Base-by-base conservation (phyloP, 2,797 vertebrate species). In the Epinephelus coioides region DNA sequence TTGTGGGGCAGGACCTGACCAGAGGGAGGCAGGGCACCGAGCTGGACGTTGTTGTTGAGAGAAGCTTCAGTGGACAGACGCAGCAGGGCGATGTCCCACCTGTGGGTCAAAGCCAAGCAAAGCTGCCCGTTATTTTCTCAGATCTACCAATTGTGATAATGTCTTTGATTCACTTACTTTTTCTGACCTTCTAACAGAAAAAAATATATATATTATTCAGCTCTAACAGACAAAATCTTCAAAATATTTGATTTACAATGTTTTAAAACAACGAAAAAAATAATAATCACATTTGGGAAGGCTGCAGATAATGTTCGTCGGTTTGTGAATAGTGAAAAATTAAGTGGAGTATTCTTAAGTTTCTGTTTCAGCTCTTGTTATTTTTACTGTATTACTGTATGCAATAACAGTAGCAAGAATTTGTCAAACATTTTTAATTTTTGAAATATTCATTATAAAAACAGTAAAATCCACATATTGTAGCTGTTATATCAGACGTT, bases 81-180 rank as follows among this genome's bases (percentile, higher is more conserved):
- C 78, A 99, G 87, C 40, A 98, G 89, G 60, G 97, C 97, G 1
- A 98, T 97, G 91, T 98, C 97, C 40, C 94, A 97, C 49, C 97
- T 99, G 89, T 71, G 27, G n/a, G 74, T 40, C 21, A 69, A 5
- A 69, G 4, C 40, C 9, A 43, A 43, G 8, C 40, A 43, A 23
- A 43, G 3, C 14, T 59, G 23, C 10, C 8, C 5, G 12, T 51
- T 60, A 67, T 17, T 56, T 19, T 50, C 17, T 50, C 0, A 1
- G 38, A 25, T 34, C 30, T 4, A 3, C 7, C 6, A 27, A 38
- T 13, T 38, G 3, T 8, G 34, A 34, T 34, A 34, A 34, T 34
- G 34, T 25, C 6, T 56, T 44, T 19, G 21, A 54, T 57, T 25
- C 10, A 44, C 1, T 21, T 13, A 19, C 4, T 53, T 68, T 55